Evolutionary conservation across 2,888 invertebrate species (phyloP).

Genomic region (Lepidonotus clava): DNA sequence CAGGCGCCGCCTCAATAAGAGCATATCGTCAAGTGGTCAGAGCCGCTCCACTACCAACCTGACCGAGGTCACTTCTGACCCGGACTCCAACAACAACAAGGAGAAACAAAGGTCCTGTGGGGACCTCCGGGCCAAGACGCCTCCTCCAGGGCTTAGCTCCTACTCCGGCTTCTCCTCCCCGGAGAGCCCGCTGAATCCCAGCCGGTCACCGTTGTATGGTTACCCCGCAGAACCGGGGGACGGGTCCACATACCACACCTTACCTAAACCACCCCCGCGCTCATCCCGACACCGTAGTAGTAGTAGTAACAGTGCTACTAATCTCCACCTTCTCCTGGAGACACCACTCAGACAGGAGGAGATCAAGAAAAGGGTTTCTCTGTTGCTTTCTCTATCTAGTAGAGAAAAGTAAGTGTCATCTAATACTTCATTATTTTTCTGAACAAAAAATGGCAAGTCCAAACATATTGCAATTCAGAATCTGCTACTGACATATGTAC

Average conservation of each 20-base stretch:
- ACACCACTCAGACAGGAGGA: neutral
- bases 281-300: neutral
- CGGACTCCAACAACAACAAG: neutral
- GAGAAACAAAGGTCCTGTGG: neutral
- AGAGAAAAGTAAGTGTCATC: conserved; percentile 7
- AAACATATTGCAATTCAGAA: conserved; percentile 10
- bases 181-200: neutral
- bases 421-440: neutral
- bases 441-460: neutral
- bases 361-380: neutral
- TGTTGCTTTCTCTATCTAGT: neutral
- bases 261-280: conserved; percentile 9
- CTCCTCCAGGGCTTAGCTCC: neutral
- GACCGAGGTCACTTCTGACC: neutral
- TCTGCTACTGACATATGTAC: neutral
- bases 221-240: neutral
- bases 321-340: neutral
- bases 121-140: neutral
- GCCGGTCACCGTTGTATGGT: neutral
- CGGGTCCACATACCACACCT: neutral
- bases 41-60: neutral
- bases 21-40: neutral
- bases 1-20: conserved; percentile 19
- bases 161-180: neutral
- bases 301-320: too few relatives aligned